A percentile compares a stretch with the other conserved stretches of the same genome.
Conservation (phyloP, 2,888 invertebrate species). For the Protodeltote pygarga region DNA sequence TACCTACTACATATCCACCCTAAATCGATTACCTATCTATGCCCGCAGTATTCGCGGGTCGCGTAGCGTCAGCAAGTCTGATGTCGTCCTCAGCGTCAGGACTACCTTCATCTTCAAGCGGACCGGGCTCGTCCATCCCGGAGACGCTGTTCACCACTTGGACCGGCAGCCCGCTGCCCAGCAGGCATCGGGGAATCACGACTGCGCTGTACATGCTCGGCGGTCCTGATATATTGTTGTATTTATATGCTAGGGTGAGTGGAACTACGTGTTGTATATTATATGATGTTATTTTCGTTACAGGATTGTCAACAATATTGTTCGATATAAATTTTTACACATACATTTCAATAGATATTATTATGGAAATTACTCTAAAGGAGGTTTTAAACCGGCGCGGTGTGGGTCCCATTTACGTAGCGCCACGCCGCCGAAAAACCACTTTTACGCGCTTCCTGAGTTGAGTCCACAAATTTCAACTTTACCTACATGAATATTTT, state of each 20-base stretch:
- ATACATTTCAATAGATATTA: too few relatives aligned
- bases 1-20: too few relatives aligned
- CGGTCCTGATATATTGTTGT: conserved; percentile 89
- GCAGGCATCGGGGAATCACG: conserved; percentile 83
- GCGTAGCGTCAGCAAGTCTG: conserved; percentile 44
- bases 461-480: too few relatives aligned
- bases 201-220: conserved; percentile 87
- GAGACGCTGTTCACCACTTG: conserved; percentile 71
- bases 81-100: conserved; percentile 40
- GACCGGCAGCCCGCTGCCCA: conserved; percentile 64
- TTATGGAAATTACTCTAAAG: too few relatives aligned
- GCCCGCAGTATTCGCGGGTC: conserved; percentile 58
- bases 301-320: not conserved
- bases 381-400: too few relatives aligned
- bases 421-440: too few relatives aligned
- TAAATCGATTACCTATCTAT: too few relatives aligned
- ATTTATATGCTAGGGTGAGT: conserved; percentile 89
- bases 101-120: conserved; percentile 51
- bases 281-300: not conserved
- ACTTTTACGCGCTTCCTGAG: too few relatives aligned
- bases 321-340: too few relatives aligned
- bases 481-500: too few relatives aligned
- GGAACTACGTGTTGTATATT: not conserved
- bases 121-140: conserved; percentile 66
- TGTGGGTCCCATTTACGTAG: too few relatives aligned